Percentiles rank a stretch among this genome's conserved stretches.
Conservation (phyloP, 2,797 vertebrate genomes). For the Hozukius guyotensis region DNA sequence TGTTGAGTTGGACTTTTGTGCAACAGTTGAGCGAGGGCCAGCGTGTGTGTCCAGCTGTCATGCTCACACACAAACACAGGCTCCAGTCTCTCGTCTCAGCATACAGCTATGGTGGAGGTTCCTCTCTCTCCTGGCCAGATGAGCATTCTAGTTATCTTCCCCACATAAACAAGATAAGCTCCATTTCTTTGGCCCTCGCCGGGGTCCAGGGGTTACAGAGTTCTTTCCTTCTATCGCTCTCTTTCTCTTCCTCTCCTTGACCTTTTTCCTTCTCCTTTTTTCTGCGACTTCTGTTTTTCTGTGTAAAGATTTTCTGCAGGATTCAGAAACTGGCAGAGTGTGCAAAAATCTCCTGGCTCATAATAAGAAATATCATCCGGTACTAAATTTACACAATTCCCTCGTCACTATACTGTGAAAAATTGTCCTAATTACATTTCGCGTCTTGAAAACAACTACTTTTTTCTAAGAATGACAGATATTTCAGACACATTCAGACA, state of each 20-base stretch:
- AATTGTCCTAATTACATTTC: background rate
- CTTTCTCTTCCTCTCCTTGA: constrained; percentile 55
- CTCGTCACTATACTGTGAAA: background rate
- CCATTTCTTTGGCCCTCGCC: constrained; percentile 51
- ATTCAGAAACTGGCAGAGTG: background rate
- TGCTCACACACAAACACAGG: constrained; percentile 16
- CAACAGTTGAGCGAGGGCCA: constrained; percentile 66
- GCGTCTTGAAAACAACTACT: background rate
- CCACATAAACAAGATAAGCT: constrained; percentile 74
- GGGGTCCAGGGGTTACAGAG: constrained; percentile 63
- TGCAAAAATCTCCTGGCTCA: background rate
- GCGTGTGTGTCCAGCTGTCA: constrained; percentile 70
- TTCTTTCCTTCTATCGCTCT: constrained; percentile 55
- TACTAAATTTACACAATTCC: background rate
- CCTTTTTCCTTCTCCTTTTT: constrained; percentile 47
- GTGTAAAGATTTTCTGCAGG: constrained; percentile 20
- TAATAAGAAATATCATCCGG: background rate
- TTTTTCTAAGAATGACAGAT: constrained; percentile 34
- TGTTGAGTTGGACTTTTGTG: constrained; percentile 68
- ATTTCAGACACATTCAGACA: constrained; percentile 27
- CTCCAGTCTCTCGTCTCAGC: constrained; percentile 42
- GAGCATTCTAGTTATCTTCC: constrained; percentile 71
- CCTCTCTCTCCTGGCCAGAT: constrained; percentile 57
- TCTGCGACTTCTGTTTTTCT: constrained; percentile 45
- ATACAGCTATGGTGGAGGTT: constrained; percentile 49